Evolutionary conservation across 2,888 invertebrate genomes (phyloP).

Genomic region (Sinohyriopsis cumingii): DNA sequence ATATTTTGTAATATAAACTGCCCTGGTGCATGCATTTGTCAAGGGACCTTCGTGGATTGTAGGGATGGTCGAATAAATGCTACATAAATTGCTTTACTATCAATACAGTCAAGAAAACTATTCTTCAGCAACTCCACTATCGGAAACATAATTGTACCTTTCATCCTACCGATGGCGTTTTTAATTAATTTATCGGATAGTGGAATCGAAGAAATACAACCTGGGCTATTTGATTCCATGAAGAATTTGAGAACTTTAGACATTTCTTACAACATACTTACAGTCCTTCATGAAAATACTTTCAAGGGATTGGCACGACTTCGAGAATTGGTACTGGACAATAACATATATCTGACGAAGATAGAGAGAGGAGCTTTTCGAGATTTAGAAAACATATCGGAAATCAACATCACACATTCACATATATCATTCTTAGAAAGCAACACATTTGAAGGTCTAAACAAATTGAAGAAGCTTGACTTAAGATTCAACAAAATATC

Average conservation of each 20-base stretch:
- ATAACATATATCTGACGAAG: not conserved
- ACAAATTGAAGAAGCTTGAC: too few species aligned
- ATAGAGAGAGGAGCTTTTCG: constrained; percentile 3
- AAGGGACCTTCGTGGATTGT: constrained; percentile 20
- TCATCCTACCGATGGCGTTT: not conserved
- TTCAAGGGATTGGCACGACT: constrained; percentile 13
- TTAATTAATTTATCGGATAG: constrained; percentile 7
- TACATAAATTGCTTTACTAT: not conserved
- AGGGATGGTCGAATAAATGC: not conserved
- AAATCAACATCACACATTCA: not conserved
- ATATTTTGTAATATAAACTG: constrained; percentile 22
- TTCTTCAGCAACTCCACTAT: constrained; percentile 5
- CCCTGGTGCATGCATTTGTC: constrained; percentile 23
- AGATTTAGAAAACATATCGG: constrained; percentile 13
- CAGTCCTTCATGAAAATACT: not conserved
- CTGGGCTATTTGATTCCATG: not conserved
- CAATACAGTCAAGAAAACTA: constrained; percentile 7
- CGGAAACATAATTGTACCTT: not conserved
- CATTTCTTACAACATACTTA: not conserved
- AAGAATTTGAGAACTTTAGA: not conserved
- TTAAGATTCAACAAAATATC: not conserved
- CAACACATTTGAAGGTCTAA: too few species aligned
- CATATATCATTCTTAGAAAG: too few species aligned
- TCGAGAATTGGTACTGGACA: constrained; percentile 4
- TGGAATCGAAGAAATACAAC: not conserved